Evolutionary conservation across 2,888 invertebrate genomes (phyloP), one percentile per base, ranked within the genome.

Genomic region (Xylota sylvarum): DNA sequence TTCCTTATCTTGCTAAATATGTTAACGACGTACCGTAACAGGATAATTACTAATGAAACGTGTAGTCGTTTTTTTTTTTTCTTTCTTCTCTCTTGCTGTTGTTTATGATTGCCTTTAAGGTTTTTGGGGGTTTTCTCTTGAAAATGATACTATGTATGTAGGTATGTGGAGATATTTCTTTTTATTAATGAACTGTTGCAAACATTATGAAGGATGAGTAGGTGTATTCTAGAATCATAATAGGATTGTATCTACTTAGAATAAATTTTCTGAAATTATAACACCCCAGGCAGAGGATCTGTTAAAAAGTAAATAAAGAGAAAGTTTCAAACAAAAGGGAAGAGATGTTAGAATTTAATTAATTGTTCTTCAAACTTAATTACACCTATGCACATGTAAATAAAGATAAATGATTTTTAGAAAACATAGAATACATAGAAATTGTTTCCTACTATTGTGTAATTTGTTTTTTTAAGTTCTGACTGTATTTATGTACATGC

Each of bases 31-130:
- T 58, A 65, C 55, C 58, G 78, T 70, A 74, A 81, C 67, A 60
- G 80, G 67, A 74, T 81, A 81, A 81, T 81, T 81, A 67, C 67
- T 67, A 73, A 60, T 73, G 65, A 67, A 64, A 52, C 76, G 80
- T 79, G 65, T 78, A 72, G 60, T 65, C 79, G 48, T 86, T 78
- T 80, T 82, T 88, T 40, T 88, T 84, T 88, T 85, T 55, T 77
- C 56, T 85, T 79, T 79, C 87, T 40, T 62, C 43, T 27, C 19
- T 52, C 58, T 84, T 88, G 65, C 56, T 73, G 74, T 40, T 73
- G 64, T 52, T 81, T 73, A 79, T 64, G 69, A 85, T 88, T 88
- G 81, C 81, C 82, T 88, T 87, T 85, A 83, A 60, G 70, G 80
- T 56, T 77, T 78, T 77, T 78, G 67, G 35, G 69, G 35, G 30